These are phyloP conservation scores for Poecilobothrus nobilitatus DNA, from an alignment of 2,888 invertebrate genomes.

Conservation along the genomic window DNA sequence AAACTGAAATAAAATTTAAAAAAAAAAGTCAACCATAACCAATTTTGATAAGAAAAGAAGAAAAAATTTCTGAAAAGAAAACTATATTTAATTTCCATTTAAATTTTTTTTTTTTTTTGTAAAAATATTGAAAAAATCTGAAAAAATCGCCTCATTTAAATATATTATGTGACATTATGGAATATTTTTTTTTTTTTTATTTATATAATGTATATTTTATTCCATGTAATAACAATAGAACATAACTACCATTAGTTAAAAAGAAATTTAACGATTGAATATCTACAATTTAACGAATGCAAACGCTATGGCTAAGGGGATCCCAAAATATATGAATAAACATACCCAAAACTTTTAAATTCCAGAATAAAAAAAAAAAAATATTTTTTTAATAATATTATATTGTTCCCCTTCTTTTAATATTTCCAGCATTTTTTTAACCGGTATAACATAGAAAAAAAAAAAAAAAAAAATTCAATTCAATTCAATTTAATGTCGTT, in stretches of 20 bases:
- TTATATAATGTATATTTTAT: no score
- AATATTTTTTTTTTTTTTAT: not conserved
- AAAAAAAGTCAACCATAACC: not conserved
- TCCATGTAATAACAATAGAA: not conserved
- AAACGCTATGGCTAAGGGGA: no score
- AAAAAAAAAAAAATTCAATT: no score
- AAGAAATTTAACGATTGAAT: no score
- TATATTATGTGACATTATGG: not conserved
- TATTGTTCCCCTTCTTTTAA: no score
- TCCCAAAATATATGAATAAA: no score
- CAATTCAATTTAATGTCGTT: slow-evolving; percentile 3
- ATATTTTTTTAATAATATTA: no score
- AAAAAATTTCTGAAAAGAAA: not conserved
- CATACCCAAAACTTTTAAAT: no score
- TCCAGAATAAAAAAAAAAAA: no score
- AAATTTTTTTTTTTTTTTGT: no score
- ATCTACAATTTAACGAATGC: no score
- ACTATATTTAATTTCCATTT: not conserved
- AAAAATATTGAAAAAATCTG: not conserved
- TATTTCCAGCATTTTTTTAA: no score
- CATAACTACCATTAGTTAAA: not conserved
- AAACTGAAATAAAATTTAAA: not conserved
- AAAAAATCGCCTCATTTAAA: slow-evolving; percentile 6
- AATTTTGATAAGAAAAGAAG: not conserved
- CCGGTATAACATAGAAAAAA: not conserved